A percentile compares a stretch with the other conserved stretches of the same genome.
Evolutionary conservation across 2,797 vertebrate genomes (phyloP).

Genomic region (Thaleichthys pacificus): DNA sequence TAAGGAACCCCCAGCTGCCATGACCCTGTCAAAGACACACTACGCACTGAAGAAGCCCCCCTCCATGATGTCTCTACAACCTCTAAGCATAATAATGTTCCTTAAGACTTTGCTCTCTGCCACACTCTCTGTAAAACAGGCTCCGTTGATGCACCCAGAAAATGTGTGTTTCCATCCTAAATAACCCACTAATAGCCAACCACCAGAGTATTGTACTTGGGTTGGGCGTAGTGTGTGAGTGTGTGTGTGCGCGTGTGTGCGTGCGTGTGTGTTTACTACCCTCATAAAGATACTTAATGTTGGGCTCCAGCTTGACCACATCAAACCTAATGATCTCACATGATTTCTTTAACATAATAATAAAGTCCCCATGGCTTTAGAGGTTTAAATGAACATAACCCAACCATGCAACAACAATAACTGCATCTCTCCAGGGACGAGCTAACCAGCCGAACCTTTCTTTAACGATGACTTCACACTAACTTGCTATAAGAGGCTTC

Average conservation of each 20-base stretch:
- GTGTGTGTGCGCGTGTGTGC: too few relatives aligned
- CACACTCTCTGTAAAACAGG: slow-evolving; percentile 6
- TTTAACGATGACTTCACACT: slow-evolving; percentile 30
- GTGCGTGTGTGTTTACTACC: background rate
- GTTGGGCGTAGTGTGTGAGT: slow-evolving; percentile 17
- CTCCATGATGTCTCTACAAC: background rate
- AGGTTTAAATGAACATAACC: slow-evolving; percentile 20
- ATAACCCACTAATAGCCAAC: slow-evolving; percentile 34
- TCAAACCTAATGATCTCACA: slow-evolving; percentile 29
- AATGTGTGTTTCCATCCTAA: slow-evolving; percentile 32
- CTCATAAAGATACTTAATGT: slow-evolving; percentile 25
- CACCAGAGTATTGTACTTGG: slow-evolving; percentile 18
- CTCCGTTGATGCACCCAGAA: background rate
- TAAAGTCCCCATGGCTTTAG: slow-evolving; percentile 12
- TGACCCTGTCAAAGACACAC: slow-evolving; percentile 37
- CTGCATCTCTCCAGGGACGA: slow-evolving; percentile 1
- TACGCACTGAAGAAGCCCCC: slow-evolving; percentile 23
- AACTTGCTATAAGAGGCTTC: slow-evolving; percentile 38
- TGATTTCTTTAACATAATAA: slow-evolving; percentile 4
- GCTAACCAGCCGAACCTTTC: slow-evolving; percentile 26
- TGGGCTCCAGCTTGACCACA: slow-evolving; percentile 25
- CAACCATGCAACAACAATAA: slow-evolving; percentile 13
- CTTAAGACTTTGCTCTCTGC: background rate
- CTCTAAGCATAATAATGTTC: slow-evolving; percentile 6
- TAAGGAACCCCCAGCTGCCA: background rate